Conservation (phyloP, 2,888 invertebrate genomes). For the Leptinotarsa tumamoca region DNA sequence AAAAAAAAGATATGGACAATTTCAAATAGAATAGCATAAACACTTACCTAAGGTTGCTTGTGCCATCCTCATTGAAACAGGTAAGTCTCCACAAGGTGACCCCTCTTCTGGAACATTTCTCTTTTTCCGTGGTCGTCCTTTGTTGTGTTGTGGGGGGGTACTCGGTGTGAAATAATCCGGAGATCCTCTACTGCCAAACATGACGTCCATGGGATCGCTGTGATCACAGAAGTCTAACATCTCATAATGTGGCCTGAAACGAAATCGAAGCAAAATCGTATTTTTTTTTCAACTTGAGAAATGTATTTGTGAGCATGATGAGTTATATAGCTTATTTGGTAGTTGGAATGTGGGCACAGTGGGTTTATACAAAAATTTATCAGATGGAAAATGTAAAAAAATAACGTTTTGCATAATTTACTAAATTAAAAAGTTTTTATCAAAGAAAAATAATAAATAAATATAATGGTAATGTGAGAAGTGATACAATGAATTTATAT, state of each 20-base stretch:
- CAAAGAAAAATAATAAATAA: no score
- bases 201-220: conserved; percentile 72
- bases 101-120: conserved; percentile 71
- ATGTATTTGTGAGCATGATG: background rate
- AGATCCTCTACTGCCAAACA: conserved; percentile 73
- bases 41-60: conserved; percentile 76
- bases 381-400: no score
- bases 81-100: conserved; percentile 73
- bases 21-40: background rate
- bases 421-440: no score
- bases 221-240: conserved; percentile 74
- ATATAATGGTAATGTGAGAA: background rate
- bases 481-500: background rate
- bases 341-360: no score
- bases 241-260: conserved; percentile 76
- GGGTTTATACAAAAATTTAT: no score
- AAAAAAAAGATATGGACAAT: no score
- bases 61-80: conserved; percentile 78
- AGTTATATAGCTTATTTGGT: no score
- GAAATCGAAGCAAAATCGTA: conserved; percentile 32
- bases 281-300: background rate
- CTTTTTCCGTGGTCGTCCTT: conserved; percentile 85
- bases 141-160: conserved; percentile 75
- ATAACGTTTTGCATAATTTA: no score
- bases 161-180: conserved; percentile 74